Percentiles rank a stretch among this genome's conserved stretches.
These are phyloP conservation scores for Gymnodraco acuticeps DNA, from an alignment of 2,797 vertebrate genomes.

Conservation along the genomic window DNA sequence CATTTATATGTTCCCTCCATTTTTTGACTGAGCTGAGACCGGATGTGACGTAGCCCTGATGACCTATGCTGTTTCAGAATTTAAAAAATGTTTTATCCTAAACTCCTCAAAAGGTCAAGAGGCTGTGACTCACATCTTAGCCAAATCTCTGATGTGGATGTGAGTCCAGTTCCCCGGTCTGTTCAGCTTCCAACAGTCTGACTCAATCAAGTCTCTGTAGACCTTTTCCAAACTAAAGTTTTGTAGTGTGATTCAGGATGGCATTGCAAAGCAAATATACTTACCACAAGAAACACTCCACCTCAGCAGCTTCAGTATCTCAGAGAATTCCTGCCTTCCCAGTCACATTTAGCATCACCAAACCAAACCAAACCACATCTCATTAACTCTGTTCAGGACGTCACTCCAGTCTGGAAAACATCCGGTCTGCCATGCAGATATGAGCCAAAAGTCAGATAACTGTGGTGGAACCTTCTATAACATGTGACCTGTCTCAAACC, in stretches of 20 bases:
- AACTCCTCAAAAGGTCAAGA: background rate
- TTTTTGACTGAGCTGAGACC: no score
- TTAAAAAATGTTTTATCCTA: background rate
- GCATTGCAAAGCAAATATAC: constrained; percentile 6
- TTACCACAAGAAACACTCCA: constrained; percentile 17
- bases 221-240: constrained; percentile 18
- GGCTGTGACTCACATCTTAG: background rate
- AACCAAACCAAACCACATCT: constrained; percentile 28
- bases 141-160: constrained; percentile 9
- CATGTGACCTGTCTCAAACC: constrained; percentile 19
- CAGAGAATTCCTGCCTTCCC: constrained; percentile 1
- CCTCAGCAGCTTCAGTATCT: background rate
- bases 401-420: constrained; percentile 43
- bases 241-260: constrained; percentile 24
- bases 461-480: constrained; percentile 18
- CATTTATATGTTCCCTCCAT: no score
- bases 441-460: constrained; percentile 31
- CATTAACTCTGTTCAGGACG: constrained; percentile 20
- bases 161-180: constrained; percentile 13
- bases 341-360: constrained; percentile 18
- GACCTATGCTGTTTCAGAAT: background rate
- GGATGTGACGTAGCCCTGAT: no score
- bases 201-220: constrained; percentile 12
- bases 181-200: constrained; percentile 14
- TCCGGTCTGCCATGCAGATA: constrained; percentile 7